These are phyloP conservation scores for Thunnus albacares DNA, from an alignment of 2,797 vertebrate genomes.

Conservation along the genomic window DNA sequence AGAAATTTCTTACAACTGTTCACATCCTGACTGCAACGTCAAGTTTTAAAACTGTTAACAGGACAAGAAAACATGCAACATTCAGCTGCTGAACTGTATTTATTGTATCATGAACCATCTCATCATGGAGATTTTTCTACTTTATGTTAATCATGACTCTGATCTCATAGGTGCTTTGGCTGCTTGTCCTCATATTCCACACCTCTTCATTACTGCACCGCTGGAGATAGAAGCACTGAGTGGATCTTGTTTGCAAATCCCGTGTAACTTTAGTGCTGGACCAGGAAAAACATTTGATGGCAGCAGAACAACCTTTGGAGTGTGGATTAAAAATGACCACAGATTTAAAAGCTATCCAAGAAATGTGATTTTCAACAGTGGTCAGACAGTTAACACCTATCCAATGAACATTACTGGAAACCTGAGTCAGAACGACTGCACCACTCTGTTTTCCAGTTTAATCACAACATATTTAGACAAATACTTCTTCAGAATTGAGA, in stretches of 20 bases:
- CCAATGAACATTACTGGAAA: constrained; percentile 56
- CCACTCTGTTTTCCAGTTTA: constrained; percentile 67
- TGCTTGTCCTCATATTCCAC: rapidly evolving
- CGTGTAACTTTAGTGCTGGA: constrained; percentile 45
- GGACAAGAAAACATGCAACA: neutral
- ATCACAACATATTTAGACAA: rapidly evolving
- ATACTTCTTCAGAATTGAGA: constrained; percentile 74
- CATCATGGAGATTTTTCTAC: neutral
- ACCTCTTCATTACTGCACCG: constrained; percentile 17
- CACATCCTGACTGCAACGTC: neutral
- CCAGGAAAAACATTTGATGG: rapidly evolving
- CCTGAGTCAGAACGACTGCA: constrained; percentile 65
- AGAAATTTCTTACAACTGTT: neutral
- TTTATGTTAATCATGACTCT: neutral
- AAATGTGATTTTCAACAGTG: constrained; percentile 59
- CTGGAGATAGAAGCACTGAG: constrained; percentile 45
- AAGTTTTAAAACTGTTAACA: neutral
- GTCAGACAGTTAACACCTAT: rapidly evolving
- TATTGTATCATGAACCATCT: neutral
- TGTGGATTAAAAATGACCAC: constrained; percentile 35
- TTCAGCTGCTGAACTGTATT: neutral
- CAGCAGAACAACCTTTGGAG: rapidly evolving
- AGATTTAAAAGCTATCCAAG: rapidly evolving
- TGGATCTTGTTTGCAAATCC: constrained; percentile 76
- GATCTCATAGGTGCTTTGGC: constrained; percentile 40